phyloP scores from a whole-genome alignment of 2,888 invertebrate genomes.

The Cyaniris semiargus region DNA sequence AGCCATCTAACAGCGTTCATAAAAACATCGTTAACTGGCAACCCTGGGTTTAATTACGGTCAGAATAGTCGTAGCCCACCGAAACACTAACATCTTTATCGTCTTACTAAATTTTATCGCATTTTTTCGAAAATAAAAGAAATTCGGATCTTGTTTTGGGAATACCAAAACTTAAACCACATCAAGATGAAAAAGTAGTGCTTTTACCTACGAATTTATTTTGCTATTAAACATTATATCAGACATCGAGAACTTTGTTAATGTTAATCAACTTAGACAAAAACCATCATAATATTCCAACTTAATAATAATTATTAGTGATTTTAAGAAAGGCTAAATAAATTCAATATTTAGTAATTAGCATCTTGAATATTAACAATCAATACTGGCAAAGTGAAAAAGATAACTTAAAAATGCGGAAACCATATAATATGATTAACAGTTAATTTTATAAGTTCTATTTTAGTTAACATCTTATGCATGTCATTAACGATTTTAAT shows the following conservation, averaged over 20 bases:
- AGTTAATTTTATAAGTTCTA: background rate
- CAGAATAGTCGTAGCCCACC: slow-evolving; percentile 17
- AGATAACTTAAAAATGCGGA: no score
- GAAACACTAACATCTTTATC: slow-evolving; percentile 16
- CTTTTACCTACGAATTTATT: background rate
- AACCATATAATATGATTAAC: no score
- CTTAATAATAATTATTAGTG: no score
- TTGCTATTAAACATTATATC: background rate
- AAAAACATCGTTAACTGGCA: slow-evolving; percentile 22
- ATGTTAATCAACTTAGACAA: background rate
- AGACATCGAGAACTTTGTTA: background rate
- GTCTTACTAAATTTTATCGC: slow-evolving; percentile 14
- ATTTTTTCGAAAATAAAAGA: background rate
- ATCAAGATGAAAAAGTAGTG: background rate
- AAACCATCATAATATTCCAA: no score
- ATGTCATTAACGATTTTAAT: slow-evolving; percentile 37
- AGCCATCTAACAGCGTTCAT: slow-evolving; percentile 7
- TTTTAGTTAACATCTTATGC: background rate
- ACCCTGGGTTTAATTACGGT: slow-evolving; percentile 28
- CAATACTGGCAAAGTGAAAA: no score
- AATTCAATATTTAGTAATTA: no score
- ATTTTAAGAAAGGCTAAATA: no score
- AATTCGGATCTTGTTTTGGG: slow-evolving; percentile 9
- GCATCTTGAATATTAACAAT: no score
- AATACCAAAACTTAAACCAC: background rate